Base-by-base conservation (phyloP, 2,888 invertebrate genomes). In the Psylliodes chrysocephalus region DNA sequence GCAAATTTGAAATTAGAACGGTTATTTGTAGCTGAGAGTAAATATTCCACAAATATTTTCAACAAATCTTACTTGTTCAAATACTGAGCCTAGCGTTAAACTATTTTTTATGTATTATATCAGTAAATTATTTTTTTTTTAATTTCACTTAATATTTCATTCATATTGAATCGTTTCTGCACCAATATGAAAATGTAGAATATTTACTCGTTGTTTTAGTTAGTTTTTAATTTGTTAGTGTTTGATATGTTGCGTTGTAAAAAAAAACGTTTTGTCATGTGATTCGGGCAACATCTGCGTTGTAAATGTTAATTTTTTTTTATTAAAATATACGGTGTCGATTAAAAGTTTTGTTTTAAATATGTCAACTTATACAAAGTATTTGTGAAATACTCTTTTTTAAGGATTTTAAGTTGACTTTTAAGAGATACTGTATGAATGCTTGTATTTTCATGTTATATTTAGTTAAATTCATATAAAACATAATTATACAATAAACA, bases 361-460 rank as follows among this genome's bases (percentile, higher is more conserved):
- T n/a, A n/a, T n/a, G n/a, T n/a, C n/a, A n/a, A n/a, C n/a, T n/a
- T n/a, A n/a, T n/a, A n/a, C n/a, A n/a, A n/a, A 30, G 30, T 30
- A 10, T 30, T 30, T 30, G 10, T 30, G 8, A 30, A 30, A 30
- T 30, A 30, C 30, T 30, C 3, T 5, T 25, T 5, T 7, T 5
- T 25, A 25, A 25, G 7, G 3, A 5, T 25, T 25, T 3, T 25
- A 25, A 25, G 4, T 7, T 30, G 3, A 38, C 38, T 38, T 38
- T 38, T 38, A 14, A 14, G 3, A 33, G 10, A n/a, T 8, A n/a
- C 7, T 18, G 17, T 42, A 42, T 18, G 18, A 42, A 42, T 18
- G 18, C 8, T 42, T 42, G 18, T 42, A 42, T 10, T 17, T n/a
- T 42, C 42, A 42, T 42, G 42, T 42, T 42, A 42, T 17, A 17